phyloP scores from a whole-genome alignment of 2,888 invertebrate genomes.

The Amphipyra tragopoginis region DNA sequence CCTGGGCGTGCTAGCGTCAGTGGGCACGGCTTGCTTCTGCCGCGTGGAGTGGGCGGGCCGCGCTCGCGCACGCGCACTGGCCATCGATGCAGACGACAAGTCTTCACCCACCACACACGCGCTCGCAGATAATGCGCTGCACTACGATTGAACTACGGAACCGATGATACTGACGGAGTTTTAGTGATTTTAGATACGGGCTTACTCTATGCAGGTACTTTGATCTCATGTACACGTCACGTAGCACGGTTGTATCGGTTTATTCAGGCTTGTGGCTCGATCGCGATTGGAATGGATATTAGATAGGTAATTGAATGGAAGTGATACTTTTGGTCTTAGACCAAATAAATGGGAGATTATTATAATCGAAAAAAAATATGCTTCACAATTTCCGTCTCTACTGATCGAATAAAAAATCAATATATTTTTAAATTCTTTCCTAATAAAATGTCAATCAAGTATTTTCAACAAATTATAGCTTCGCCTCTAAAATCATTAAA shows the following conservation, averaged over 20 bases:
- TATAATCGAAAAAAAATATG: no score
- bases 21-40: constrained; percentile 94
- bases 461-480: neutral
- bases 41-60: constrained; percentile 92
- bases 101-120: constrained; percentile 73
- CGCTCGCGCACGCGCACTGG: constrained; percentile 74
- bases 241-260: no score
- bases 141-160: constrained; percentile 76
- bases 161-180: constrained; percentile 6
- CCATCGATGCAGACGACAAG: constrained; percentile 76
- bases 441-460: no score
- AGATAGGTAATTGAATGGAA: no score
- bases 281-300: no score
- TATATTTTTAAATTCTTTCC: no score
- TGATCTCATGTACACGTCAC: no score
- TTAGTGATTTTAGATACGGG: constrained; percentile 29
- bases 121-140: constrained; percentile 79
- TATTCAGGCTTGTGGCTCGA: no score
- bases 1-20: constrained; percentile 91
- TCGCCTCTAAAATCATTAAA: constrained; percentile 22
- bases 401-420: no score
- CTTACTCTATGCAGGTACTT: constrained; percentile 3
- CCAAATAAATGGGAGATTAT: no score
- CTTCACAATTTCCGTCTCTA: no score
- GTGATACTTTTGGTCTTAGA: no score